Conservation (phyloP, 2,888 invertebrate species). For the Noctuana brunneofusca region DNA sequence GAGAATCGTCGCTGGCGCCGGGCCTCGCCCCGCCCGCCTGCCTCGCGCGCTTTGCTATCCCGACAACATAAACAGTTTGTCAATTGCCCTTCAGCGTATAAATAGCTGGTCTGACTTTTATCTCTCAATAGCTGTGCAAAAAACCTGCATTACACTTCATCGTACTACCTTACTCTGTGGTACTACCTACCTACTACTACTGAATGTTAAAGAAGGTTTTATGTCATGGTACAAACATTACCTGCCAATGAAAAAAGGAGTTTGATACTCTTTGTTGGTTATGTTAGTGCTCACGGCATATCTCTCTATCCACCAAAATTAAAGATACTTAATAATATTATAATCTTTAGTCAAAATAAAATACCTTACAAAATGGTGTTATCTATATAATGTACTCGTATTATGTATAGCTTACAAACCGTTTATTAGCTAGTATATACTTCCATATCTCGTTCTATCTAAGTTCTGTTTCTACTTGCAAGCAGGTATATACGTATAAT, state of each 20-base stretch:
- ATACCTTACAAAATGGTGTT: constrained; percentile 23
- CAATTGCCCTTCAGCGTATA: constrained; percentile 27
- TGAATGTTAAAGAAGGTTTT: neutral
- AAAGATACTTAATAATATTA: too few relatives aligned
- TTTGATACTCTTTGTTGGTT: neutral
- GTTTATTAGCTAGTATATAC: too few relatives aligned
- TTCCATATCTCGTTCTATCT: too few relatives aligned
- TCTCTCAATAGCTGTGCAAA: constrained; percentile 21
- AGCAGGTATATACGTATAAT: too few relatives aligned
- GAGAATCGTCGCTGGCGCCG: constrained; percentile 77
- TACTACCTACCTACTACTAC: too few relatives aligned
- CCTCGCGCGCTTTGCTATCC: constrained; percentile 37
- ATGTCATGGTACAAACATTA: constrained; percentile 6
- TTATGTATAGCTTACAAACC: too few relatives aligned
- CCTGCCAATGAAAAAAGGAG: neutral
- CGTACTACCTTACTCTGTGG: neutral
- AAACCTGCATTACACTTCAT: constrained; percentile 9
- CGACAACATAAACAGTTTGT: constrained; percentile 37
- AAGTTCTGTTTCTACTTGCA: too few relatives aligned
- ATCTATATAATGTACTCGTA: too few relatives aligned
- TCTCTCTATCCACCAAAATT: neutral
- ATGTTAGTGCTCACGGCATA: constrained; percentile 5
- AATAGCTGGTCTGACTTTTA: constrained; percentile 14
- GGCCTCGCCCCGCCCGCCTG: constrained; percentile 51
- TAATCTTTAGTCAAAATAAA: constrained; percentile 22